A percentile compares a stretch with the other conserved stretches of the same genome.
phyloP scores from a whole-genome alignment of 2,797 vertebrate species.

The Acipenser ruthenus region DNA sequence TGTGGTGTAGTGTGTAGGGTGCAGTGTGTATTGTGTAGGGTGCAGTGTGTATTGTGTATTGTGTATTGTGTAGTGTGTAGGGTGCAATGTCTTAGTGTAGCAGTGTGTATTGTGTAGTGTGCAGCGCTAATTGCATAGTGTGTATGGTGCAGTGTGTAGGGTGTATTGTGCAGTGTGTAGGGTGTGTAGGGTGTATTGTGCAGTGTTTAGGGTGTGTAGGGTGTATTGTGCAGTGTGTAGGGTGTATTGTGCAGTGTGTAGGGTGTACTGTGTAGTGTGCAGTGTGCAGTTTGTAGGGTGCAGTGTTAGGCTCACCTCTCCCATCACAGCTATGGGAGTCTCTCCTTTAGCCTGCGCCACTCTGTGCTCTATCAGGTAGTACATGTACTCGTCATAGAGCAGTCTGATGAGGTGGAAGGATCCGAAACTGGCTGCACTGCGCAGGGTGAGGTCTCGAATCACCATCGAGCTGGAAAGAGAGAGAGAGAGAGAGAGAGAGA shows the following conservation, averaged over 20 bases:
- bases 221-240: not conserved
- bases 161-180: too few relatives aligned
- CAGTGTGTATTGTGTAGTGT: too few relatives aligned
- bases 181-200: too few relatives aligned
- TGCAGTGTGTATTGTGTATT: too few relatives aligned
- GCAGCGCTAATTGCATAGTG: not conserved
- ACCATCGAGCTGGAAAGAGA: conserved; percentile 73
- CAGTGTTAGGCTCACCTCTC: conserved; percentile 60
- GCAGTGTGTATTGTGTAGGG: too few relatives aligned
- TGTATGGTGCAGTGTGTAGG: not conserved
- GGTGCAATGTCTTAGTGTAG: too few relatives aligned
- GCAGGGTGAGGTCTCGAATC: conserved; percentile 83
- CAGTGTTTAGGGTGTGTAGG: not conserved
- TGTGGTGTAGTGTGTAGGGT: too few relatives aligned
- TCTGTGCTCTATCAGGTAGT: conserved; percentile 84
- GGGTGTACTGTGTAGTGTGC: not conserved
- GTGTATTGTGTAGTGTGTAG: too few relatives aligned
- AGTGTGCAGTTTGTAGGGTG: not conserved
- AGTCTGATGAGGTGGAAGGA: conserved; percentile 88
- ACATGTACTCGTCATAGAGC: conserved; percentile 91
- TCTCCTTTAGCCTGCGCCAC: conserved; percentile 84
- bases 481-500: not conserved
- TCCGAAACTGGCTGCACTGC: conserved; percentile 85
- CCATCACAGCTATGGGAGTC: conserved; percentile 87
- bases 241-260: not conserved